Base-by-base conservation (phyloP, 2,888 invertebrate genomes). In the Drosophila neotestacea region DNA sequence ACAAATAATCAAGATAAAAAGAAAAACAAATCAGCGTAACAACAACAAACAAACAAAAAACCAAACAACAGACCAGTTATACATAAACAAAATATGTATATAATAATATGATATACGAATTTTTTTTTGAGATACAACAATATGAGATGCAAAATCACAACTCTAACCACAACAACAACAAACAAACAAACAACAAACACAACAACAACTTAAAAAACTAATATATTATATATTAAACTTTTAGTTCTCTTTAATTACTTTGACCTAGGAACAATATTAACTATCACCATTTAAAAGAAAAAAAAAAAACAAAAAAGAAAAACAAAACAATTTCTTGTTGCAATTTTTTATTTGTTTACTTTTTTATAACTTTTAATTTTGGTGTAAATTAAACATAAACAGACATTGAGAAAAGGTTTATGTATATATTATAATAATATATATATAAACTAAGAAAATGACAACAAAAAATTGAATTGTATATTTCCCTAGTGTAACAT, bases 391-490 rank as follows among this genome's bases (percentile, higher is more conserved):
- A 34, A 13, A 36, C 6, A 28, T 13, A 39, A 11, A 27, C 7
- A 9, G 36, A 48, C 30, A 73, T 27, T 44, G 44, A 44, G 27
- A 47, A 54, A 42, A 13, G 60, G 62, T 60, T 63, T 42, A 28
- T 64, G 55, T 70, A 74, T 74, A 76, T 76, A 74, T 74, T 64
- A 74, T 63, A 66, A 62, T 66, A 73, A 66, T 41, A 58, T 67
- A 56, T 32, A 61, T 48, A 34, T 56, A 39, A 58, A 41, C 42
- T 44, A 27, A 48, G 44, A 61, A 41, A 34, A 48, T 60, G 60
- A 59, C 54, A 46, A 66, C 58, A 59, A 48, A 34, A 46, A 61
- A 64, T 79, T 72, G 67, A 79, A 85, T 73, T 81, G 72, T 81
- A 79, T 6, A 70, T 73, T 79, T 71, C 47, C 39, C 39, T 66